A percentile compares a stretch with the other conserved stretches of the same genome.
Conservation (phyloP, 2,888 invertebrate species). For the Idaea straminata region DNA sequence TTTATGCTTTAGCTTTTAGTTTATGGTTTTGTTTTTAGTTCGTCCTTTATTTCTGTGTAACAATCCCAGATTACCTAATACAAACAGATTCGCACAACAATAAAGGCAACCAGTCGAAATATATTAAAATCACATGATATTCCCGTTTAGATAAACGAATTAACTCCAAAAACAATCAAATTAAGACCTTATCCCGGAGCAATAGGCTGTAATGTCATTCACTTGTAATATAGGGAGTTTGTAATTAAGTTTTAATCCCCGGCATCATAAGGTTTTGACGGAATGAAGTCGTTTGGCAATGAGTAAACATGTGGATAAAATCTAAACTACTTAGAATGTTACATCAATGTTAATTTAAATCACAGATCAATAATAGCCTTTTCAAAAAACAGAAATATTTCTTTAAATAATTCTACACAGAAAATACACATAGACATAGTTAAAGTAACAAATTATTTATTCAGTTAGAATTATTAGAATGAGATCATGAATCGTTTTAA, state of each 20-base stretch:
- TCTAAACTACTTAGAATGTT: neutral
- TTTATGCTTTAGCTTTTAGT: neutral
- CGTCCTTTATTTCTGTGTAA: neutral
- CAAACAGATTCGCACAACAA: neutral
- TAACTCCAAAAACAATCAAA: neutral
- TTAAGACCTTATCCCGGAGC: neutral
- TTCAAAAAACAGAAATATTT: too few species aligned
- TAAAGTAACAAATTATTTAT: too few species aligned
- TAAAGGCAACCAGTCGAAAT: neutral
- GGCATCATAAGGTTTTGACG: neutral
- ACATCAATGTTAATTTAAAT: neutral
- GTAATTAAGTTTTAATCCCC: slow-evolving; percentile 17
- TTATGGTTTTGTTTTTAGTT: neutral
- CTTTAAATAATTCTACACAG: too few species aligned
- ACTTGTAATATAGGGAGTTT: slow-evolving; percentile 7
- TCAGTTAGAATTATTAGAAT: too few species aligned
- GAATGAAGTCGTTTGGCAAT: neutral
- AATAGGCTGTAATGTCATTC: neutral
- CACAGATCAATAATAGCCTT: too few species aligned
- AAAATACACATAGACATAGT: too few species aligned
- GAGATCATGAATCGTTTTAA: too few species aligned
- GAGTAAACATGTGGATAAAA: neutral
- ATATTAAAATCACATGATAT: neutral
- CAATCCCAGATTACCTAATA: too few species aligned
- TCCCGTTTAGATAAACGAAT: neutral